Percentiles rank a stretch among this genome's conserved stretches.
Conservation (phyloP, 2,888 invertebrate species). For the Euproctis similis region DNA sequence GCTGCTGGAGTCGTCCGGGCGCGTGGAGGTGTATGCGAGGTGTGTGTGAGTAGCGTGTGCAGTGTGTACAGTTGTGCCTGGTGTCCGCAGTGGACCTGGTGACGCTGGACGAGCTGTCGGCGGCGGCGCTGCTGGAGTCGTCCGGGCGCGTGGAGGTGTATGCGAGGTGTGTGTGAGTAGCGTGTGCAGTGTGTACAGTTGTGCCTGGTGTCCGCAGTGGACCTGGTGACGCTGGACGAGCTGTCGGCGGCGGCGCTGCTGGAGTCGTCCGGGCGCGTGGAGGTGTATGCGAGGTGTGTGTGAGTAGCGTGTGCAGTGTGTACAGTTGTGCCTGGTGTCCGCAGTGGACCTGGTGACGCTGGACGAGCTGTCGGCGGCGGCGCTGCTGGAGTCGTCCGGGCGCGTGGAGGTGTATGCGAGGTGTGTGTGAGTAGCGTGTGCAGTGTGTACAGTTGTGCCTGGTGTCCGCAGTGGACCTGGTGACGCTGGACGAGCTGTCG, state of each 20-base stretch:
- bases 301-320: too few relatives aligned
- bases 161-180: too few relatives aligned
- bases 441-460: too few relatives aligned
- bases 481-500: constrained; percentile 93
- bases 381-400: constrained; percentile 95
- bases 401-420: constrained; percentile 93
- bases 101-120: constrained; percentile 93
- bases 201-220: too few relatives aligned
- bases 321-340: too few relatives aligned
- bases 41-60: too few relatives aligned
- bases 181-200: too few relatives aligned
- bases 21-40: constrained; percentile 93
- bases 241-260: constrained; percentile 95
- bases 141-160: constrained; percentile 94
- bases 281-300: constrained; percentile 92
- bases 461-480: constrained; percentile 96
- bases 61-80: too few relatives aligned
- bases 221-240: constrained; percentile 94
- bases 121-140: constrained; percentile 95
- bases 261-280: constrained; percentile 95
- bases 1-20: constrained; percentile 93
- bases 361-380: constrained; percentile 94
- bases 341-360: constrained; percentile 95
- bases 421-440: too few relatives aligned
- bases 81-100: constrained; percentile 96